Percentiles rank a stretch among this genome's conserved stretches.
Conservation (phyloP, 2,888 invertebrate species). For the Pantelozetes paolii region DNA sequence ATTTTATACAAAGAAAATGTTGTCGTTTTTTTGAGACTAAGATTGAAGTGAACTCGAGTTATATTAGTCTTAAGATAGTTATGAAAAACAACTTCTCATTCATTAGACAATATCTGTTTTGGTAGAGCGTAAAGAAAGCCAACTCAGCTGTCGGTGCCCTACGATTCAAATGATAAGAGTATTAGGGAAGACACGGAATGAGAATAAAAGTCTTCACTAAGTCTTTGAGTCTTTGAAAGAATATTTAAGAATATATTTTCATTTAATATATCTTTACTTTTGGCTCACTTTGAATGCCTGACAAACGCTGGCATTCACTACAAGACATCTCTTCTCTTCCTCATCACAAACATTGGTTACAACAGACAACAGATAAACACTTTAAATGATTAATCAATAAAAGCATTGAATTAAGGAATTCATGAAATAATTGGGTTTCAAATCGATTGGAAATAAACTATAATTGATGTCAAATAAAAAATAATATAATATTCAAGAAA, state of each 20-base stretch:
- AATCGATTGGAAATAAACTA: background rate
- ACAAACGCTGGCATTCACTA: too few relatives aligned
- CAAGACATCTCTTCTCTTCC: too few relatives aligned
- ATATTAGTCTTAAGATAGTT: background rate
- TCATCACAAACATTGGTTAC: too few relatives aligned
- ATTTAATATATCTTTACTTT: background rate
- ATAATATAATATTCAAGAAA: too few relatives aligned
- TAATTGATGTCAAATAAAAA: too few relatives aligned
- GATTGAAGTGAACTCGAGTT: background rate
- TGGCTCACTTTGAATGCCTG: too few relatives aligned
- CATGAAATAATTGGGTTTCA: too few relatives aligned
- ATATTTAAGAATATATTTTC: background rate
- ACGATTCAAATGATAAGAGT: constrained; percentile 24
- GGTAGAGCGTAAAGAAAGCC: constrained; percentile 23
- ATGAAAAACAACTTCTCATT: constrained; percentile 16
- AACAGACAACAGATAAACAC: too few relatives aligned
- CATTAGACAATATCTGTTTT: constrained; percentile 10
- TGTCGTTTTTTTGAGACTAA: constrained; percentile 8
- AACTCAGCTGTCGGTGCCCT: constrained; percentile 22
- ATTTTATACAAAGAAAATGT: constrained; percentile 4
- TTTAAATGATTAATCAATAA: too few relatives aligned
- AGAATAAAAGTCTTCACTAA: background rate
- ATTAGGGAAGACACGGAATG: constrained; percentile 4
- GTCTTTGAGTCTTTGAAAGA: too few relatives aligned
- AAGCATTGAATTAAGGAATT: too few relatives aligned